These are phyloP conservation scores for Euplagia quadripunctaria DNA, from an alignment of 2,888 invertebrate species.

Conservation along the genomic window DNA sequence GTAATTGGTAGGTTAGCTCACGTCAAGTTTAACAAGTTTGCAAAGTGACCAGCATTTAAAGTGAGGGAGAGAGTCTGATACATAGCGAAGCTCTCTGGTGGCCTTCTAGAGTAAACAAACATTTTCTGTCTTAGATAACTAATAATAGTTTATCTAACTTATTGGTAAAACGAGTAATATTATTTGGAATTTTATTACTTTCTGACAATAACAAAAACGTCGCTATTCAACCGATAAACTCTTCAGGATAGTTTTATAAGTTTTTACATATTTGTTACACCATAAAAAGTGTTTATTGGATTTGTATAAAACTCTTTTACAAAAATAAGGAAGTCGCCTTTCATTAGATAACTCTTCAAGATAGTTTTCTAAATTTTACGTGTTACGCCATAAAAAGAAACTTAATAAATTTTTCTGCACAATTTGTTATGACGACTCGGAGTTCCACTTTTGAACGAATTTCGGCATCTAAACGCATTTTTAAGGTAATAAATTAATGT, in stretches of 20 bases:
- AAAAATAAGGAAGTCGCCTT: not conserved
- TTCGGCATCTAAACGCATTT: not conserved
- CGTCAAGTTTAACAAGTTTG: too few species aligned
- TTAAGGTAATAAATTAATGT: not conserved
- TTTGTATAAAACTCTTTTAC: not conserved
- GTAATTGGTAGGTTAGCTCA: too few species aligned
- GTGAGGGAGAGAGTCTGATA: too few species aligned
- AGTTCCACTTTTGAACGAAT: not conserved
- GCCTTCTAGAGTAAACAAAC: too few species aligned
- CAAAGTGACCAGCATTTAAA: too few species aligned
- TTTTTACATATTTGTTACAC: not conserved
- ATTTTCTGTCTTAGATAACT: not conserved
- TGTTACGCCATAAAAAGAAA: not conserved
- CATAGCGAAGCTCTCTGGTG: too few species aligned
- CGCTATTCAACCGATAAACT: not conserved
- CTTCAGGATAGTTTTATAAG: not conserved
- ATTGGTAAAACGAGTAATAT: not conserved
- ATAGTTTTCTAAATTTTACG: not conserved
- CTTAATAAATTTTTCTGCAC: not conserved
- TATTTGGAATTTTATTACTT: not conserved
- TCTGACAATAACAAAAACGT: not conserved
- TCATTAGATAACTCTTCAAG: not conserved
- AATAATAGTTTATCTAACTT: not conserved
- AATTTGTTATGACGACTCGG: not conserved
- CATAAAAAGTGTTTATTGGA: too few species aligned